phyloP scores from a whole-genome alignment of 2,113 vertebrate species.

The Turdus rufiventris region DNA sequence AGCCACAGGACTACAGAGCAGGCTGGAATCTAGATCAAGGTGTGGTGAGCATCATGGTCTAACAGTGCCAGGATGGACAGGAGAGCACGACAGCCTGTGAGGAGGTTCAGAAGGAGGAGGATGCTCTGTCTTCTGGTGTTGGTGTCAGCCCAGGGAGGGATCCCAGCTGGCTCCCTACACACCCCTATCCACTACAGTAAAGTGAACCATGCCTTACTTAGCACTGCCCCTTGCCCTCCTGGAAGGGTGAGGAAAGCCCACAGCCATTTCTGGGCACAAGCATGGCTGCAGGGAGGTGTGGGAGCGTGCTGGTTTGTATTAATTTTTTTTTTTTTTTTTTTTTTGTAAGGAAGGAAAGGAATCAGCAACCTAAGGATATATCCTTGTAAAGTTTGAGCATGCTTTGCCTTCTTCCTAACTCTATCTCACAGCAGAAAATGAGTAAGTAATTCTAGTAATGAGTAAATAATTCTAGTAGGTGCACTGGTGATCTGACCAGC shows the following conservation, averaged over 20 bases:
- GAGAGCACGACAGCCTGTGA: accelerated
- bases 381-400: too few relatives aligned
- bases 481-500: too few relatives aligned
- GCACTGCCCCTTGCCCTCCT: neutral
- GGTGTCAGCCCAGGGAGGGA: neutral
- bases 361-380: too few relatives aligned
- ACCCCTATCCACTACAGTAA: neutral
- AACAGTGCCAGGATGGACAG: too few relatives aligned
- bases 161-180: neutral
- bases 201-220: neutral
- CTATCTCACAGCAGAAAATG: too few relatives aligned
- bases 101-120: neutral
- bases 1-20: neutral
- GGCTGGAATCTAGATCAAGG: accelerated
- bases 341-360: too few relatives aligned
- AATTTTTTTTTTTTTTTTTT: too few relatives aligned
- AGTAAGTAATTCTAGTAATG: too few relatives aligned
- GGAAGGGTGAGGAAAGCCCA: neutral
- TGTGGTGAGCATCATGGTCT: accelerated
- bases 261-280: neutral
- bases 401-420: too few relatives aligned
- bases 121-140: accelerated
- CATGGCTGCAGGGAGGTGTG: neutral
- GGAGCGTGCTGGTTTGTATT: too few relatives aligned
- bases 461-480: too few relatives aligned